A percentile compares a stretch with the other conserved stretches of the same genome.
phyloP scores from a whole-genome alignment of 2,113 vertebrate genomes.

The Pollachius pollachius region DNA sequence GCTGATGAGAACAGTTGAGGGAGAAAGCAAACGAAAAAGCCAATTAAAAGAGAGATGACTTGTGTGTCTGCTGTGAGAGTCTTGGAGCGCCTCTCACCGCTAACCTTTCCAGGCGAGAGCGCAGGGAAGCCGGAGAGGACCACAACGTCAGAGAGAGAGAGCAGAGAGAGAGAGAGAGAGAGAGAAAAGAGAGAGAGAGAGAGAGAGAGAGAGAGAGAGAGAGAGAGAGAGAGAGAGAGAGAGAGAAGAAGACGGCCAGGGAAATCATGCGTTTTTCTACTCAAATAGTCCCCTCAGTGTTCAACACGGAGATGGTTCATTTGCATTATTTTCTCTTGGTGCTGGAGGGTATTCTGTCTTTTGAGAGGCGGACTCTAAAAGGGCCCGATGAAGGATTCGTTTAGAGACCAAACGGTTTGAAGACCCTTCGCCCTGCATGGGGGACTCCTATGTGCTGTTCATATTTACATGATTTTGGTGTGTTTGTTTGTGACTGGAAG shows the following conservation, averaged over 20 bases:
- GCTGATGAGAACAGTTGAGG: slow-evolving; percentile 32
- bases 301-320: slow-evolving; percentile 66
- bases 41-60: slow-evolving; percentile 83
- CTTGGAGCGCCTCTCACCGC: slow-evolving; percentile 69
- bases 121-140: neutral
- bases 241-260: slow-evolving; percentile 33
- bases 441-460: too few species aligned
- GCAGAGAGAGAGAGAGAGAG: too few species aligned
- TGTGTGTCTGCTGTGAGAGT: slow-evolving; percentile 70
- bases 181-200: too few species aligned
- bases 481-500: too few species aligned
- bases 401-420: slow-evolving; percentile 27
- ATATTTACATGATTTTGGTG: too few species aligned
- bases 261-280: slow-evolving; percentile 68
- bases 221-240: neutral
- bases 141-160: too few species aligned
- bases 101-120: slow-evolving; percentile 68
- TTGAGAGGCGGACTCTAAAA: slow-evolving; percentile 38
- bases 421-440: slow-evolving; percentile 4
- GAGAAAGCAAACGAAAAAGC: slow-evolving; percentile 49
- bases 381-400: slow-evolving; percentile 46
- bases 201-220: slow-evolving; percentile 3
- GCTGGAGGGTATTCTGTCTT: slow-evolving; percentile 58
- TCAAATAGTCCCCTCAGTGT: slow-evolving; percentile 67
- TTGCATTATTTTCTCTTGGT: slow-evolving; percentile 63